These are phyloP conservation scores for Tretioscincus oriximinensis DNA, from an alignment of 2,113 vertebrate species.

Conservation along the genomic window DNA sequence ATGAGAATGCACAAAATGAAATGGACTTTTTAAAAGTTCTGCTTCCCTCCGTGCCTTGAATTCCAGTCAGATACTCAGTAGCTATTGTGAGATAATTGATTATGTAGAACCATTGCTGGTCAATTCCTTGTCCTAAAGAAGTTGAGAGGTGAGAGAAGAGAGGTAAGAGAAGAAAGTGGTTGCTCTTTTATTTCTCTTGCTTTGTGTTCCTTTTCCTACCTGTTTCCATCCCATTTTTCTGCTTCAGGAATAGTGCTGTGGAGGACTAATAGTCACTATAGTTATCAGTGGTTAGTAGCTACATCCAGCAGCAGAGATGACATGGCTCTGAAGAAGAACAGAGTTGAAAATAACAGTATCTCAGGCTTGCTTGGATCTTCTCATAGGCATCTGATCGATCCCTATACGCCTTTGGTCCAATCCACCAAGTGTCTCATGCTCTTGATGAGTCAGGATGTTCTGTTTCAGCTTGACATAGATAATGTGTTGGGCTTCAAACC, in stretches of 20 bases:
- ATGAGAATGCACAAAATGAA: not conserved
- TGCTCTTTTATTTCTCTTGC: not conserved
- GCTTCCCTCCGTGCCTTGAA: not conserved
- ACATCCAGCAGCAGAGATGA: too few relatives aligned
- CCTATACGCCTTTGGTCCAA: too few relatives aligned
- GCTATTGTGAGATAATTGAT: not conserved
- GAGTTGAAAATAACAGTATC: too few relatives aligned
- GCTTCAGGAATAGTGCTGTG: not conserved
- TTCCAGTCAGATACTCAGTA: not conserved
- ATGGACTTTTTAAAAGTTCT: not conserved
- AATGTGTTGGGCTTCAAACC: not conserved
- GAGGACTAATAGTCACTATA: too few relatives aligned
- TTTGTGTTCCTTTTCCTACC: not conserved
- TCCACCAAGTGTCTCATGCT: too few relatives aligned
- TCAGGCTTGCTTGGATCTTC: too few relatives aligned
- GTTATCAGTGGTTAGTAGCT: too few relatives aligned
- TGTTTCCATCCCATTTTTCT: not conserved
- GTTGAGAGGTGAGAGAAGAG: not conserved
- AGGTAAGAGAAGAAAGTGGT: too few relatives aligned
- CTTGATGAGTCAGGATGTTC: not conserved
- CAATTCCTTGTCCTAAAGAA: not conserved
- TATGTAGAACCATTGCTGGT: not conserved
- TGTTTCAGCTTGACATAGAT: not conserved
- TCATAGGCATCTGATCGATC: too few relatives aligned
- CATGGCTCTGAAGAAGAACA: too few relatives aligned